phyloP scores from a whole-genome alignment of 1,140 invertebrate species.

The Cydia fagiglandana region DNA sequence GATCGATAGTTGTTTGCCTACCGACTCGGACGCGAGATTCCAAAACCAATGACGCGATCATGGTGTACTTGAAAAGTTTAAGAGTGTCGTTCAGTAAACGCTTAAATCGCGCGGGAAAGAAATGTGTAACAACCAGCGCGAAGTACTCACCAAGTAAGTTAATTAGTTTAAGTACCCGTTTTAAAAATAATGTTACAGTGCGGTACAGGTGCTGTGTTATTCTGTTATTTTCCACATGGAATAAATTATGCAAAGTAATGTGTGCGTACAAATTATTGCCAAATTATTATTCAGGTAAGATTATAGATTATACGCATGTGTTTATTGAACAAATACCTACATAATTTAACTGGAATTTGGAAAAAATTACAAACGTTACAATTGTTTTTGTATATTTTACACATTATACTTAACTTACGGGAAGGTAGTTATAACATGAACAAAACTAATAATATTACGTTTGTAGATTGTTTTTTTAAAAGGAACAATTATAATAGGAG shows the following conservation, averaged over 20 bases:
- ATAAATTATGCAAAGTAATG: constrained; percentile 1
- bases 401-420: not conserved
- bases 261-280: not conserved
- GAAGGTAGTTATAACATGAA: not conserved
- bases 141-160: constrained; percentile 19
- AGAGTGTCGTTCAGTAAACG: not conserved
- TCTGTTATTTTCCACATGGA: not conserved
- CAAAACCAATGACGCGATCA: constrained; percentile 5
- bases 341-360: not conserved
- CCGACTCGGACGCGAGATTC: constrained; percentile 32
- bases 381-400: not conserved
- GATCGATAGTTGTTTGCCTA: constrained; percentile 34
- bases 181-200: not conserved
- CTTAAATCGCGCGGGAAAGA: not conserved
- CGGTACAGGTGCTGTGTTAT: not conserved
- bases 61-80: constrained; percentile 22
- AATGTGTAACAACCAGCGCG: constrained; percentile 18
- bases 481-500: not conserved
- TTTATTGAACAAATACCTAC: not conserved
- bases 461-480: not conserved
- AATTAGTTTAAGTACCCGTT: not conserved
- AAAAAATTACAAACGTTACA: not conserved
- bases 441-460: not conserved
- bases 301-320: not conserved
- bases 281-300: constrained; percentile 4